Base-by-base conservation (phyloP, 2,797 vertebrate species). In the Dryobates pubescens region DNA sequence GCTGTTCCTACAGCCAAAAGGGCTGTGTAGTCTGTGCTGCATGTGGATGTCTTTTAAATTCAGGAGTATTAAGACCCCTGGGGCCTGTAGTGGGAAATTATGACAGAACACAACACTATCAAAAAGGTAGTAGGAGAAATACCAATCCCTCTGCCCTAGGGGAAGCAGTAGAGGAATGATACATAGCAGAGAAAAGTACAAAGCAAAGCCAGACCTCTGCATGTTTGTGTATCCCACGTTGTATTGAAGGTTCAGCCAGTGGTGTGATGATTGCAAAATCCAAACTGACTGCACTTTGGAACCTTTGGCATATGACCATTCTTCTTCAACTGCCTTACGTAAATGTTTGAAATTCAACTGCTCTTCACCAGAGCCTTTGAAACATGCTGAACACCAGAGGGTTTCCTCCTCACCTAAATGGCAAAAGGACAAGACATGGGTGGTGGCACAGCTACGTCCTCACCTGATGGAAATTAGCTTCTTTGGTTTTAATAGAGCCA, bases 91-190 rank as follows among this genome's bases (percentile, higher is more conserved):
- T 80, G 57, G 79, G 92, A 95, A 96, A 95, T 64, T 10, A 53
- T 76, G 82, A 95, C 56, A 87, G 74, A 96, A 64, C 94, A 91
- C 57, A 88, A 87, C 18, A 7, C 78, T 90, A 62, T 83, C 86
- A 86, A 79, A 96, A 94, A 96, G 51, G 67, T 81, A 47, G 45
- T 77, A 81, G 91, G 69, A 93, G 54, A 88, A 93, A 68, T 86
- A 92, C 70, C 75, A 63, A 47, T 83, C 51, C 62, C 30, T 82
- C 79, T 85, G 34, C 82, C 92, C 90, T 72, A 59, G 34, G 77
- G 89, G 58, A 9, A 82, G 19, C 71, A 74, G 45, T 9, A 54
- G 78, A 38, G 89, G 58, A 92, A 62, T 79, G 76, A 88, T 27
- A 76, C 47, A 88, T 24, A 75, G 69, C 70, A 89, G 83, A 74